Evolutionary conservation across 2,113 vertebrate genomes (phyloP).

Genomic region (Turdus rufiventris): DNA sequence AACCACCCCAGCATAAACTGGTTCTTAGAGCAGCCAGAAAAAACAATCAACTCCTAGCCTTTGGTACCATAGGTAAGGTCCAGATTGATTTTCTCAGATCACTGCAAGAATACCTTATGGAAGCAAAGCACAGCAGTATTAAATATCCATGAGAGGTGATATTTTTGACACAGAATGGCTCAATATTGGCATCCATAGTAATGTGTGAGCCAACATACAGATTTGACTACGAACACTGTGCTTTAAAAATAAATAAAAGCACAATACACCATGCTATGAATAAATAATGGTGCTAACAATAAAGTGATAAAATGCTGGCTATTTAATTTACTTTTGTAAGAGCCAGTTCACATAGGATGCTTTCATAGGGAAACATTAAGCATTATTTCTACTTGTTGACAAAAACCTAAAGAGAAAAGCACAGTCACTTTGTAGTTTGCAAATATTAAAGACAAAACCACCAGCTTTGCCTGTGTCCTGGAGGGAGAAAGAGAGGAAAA

Average conservation of each 20-base stretch:
- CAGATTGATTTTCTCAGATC: not conserved
- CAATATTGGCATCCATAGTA: not conserved
- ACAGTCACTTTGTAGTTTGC: not conserved
- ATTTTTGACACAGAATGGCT: not conserved
- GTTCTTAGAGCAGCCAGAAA: not conserved
- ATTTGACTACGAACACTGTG: not conserved
- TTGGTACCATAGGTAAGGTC: not conserved
- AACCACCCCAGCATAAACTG: not conserved
- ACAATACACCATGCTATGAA: not conserved
- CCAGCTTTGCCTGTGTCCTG: not conserved
- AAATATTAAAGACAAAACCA: not conserved
- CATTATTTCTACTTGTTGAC: not conserved
- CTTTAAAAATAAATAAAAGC: not conserved
- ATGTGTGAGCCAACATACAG: not conserved
- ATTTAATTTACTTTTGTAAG: not conserved
- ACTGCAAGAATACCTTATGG: not conserved
- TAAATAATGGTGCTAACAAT: not conserved
- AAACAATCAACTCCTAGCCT: rapidly evolving
- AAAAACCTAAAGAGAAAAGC: not conserved
- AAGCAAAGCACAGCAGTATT: not conserved
- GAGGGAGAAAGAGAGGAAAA: rapidly evolving
- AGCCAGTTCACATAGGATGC: not conserved
- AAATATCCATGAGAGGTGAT: not conserved
- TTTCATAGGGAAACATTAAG: not conserved
- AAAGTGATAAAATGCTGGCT: not conserved